phyloP scores from a whole-genome alignment of 1,140 invertebrate species.

The Periplaneta americana region DNA sequence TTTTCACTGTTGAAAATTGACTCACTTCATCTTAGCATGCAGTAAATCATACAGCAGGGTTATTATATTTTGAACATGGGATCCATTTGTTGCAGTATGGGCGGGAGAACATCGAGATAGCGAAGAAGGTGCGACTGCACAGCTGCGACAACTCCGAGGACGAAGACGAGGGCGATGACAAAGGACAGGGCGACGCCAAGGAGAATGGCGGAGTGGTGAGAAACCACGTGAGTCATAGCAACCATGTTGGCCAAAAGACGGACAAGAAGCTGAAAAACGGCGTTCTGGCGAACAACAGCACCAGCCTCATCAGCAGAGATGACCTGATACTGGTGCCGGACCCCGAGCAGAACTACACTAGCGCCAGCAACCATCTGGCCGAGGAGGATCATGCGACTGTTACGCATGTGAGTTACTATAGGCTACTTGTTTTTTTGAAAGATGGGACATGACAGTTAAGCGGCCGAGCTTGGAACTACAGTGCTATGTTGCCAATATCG shows the following conservation, averaged over 20 bases:
- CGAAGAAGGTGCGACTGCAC: slow-evolving; percentile 46
- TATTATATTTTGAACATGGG: background rate
- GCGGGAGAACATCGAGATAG: slow-evolving; percentile 70
- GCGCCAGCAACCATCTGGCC: slow-evolving; percentile 19
- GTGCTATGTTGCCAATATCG: no score
- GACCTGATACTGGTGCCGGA: slow-evolving; percentile 56
- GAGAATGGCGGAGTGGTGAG: background rate
- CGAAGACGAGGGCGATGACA: slow-evolving; percentile 41
- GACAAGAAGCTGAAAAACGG: slow-evolving; percentile 34
- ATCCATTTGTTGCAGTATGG: slow-evolving; percentile 57
- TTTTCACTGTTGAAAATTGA: no score
- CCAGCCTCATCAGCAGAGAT: slow-evolving; percentile 50
- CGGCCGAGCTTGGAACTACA: no score
- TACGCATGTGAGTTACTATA: background rate
- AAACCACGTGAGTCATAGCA: background rate
- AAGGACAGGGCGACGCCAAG: slow-evolving; percentile 21
- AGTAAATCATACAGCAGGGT: no score
- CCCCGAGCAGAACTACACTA: slow-evolving; percentile 39
- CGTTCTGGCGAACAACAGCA: slow-evolving; percentile 29
- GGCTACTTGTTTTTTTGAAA: no score
- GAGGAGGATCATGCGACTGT: slow-evolving; percentile 4
- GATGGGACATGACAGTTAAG: no score
- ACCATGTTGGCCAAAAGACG: slow-evolving; percentile 3
- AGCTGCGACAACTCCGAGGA: slow-evolving; percentile 44
- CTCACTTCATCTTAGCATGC: no score